These are phyloP conservation scores for Pomacea maculata DNA, from an alignment of 1,140 invertebrate species.

Conservation along the genomic window DNA sequence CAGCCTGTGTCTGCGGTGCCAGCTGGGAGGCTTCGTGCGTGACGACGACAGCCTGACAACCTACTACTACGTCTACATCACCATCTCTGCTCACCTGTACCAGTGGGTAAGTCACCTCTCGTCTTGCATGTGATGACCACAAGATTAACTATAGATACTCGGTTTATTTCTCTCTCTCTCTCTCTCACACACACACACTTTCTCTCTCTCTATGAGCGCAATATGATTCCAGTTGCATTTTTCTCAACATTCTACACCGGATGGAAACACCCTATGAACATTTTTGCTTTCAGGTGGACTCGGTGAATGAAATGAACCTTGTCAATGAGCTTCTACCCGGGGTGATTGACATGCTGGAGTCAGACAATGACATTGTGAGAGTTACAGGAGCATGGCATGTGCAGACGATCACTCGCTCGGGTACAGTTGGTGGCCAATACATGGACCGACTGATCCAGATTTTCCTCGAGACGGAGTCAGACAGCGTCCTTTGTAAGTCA, in stretches of 20 bases:
- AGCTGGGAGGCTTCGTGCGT: background rate
- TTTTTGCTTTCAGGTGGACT: background rate
- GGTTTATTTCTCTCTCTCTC: too few species aligned
- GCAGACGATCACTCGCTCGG: background rate
- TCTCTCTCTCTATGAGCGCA: too few species aligned
- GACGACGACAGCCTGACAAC: background rate
- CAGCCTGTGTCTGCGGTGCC: background rate
- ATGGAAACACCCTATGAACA: too few species aligned
- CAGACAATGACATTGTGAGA: background rate
- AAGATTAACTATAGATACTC: too few species aligned
- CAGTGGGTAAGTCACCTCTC: background rate
- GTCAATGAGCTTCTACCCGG: background rate
- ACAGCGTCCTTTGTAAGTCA: background rate
- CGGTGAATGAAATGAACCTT: background rate
- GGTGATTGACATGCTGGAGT: background rate
- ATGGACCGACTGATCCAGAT: conserved; percentile 18
- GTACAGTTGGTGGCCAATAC: conserved; percentile 8
- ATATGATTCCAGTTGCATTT: too few species aligned
- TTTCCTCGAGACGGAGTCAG: conserved; percentile 6
- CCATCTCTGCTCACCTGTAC: background rate
- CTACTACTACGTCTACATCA: conserved; percentile 1
- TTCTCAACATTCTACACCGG: too few species aligned
- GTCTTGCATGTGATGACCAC: too few species aligned
- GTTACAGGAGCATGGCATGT: too few species aligned
- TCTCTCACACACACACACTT: too few species aligned